A percentile compares a stretch with the other conserved stretches of the same genome.
These are phyloP conservation scores for Rhorus exstirpatorius DNA, from an alignment of 2,888 invertebrate genomes.

Conservation along the genomic window DNA sequence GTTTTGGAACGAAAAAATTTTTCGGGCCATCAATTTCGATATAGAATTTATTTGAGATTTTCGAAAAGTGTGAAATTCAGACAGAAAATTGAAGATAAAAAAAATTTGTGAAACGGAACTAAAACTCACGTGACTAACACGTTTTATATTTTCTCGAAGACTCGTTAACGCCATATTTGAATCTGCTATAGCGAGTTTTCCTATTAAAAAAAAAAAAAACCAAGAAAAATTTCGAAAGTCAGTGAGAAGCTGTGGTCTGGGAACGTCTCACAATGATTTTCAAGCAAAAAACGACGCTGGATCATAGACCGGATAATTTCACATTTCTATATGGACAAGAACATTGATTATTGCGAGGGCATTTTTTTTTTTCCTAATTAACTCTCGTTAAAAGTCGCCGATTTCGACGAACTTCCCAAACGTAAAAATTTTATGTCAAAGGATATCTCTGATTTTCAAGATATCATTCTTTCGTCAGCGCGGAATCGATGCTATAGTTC, in stretches of 20 bases:
- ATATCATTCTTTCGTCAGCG: background rate
- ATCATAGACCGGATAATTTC: background rate
- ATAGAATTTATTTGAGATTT: background rate
- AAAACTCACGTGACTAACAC: too few species aligned
- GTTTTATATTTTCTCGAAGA: too few species aligned
- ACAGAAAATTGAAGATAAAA: too few species aligned
- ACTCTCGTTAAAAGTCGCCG: background rate
- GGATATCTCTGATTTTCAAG: background rate
- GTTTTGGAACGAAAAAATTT: background rate
- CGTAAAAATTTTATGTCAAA: background rate
- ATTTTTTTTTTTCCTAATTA: background rate
- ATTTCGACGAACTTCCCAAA: background rate
- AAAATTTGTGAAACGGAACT: too few species aligned
- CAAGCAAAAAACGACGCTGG: background rate
- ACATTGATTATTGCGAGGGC: background rate
- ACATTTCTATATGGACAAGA: background rate
- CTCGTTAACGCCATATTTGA: background rate
- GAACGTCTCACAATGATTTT: background rate
- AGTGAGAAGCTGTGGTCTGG: slow-evolving; percentile 1
- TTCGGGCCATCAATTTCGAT: background rate
- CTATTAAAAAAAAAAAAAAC: background rate
- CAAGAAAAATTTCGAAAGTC: slow-evolving; percentile 22
- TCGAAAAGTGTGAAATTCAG: too few species aligned
- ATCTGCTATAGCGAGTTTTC: background rate
- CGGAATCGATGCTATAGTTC: background rate